phyloP scores from a whole-genome alignment of 1,140 invertebrate species.

The Lucilia cuprina region DNA sequence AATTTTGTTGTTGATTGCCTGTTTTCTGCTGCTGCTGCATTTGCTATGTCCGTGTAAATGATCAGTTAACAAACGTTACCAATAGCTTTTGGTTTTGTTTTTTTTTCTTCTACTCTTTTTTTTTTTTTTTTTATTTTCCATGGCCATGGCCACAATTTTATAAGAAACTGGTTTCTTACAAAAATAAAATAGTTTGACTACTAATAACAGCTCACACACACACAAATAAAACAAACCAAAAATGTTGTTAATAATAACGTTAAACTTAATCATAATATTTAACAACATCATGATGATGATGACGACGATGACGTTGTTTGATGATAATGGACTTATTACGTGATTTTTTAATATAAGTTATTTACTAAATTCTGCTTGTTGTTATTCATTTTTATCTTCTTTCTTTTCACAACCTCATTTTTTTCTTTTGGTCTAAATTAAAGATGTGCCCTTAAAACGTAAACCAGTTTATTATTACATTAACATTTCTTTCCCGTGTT shows the following conservation, averaged over 20 bases:
- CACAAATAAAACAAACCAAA: neutral
- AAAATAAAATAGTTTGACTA: constrained; percentile 3
- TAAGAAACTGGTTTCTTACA: neutral
- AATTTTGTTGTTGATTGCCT: neutral
- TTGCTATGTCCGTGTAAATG: constrained; percentile 30
- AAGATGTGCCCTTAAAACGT: constrained; percentile 25
- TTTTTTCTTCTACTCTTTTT: neutral
- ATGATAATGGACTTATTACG: constrained; percentile 28
- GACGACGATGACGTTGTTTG: neutral
- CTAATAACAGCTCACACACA: neutral
- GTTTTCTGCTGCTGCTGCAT: neutral
- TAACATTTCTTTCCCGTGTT: neutral
- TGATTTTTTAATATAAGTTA: constrained; percentile 24
- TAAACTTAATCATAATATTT: neutral
- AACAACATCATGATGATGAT: neutral
- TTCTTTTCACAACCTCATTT: constrained; percentile 16
- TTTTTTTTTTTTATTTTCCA: neutral
- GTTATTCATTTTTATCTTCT: neutral
- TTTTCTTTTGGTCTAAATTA: neutral
- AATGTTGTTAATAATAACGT: neutral
- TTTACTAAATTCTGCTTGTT: neutral
- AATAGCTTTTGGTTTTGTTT: constrained; percentile 1
- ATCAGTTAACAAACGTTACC: constrained; percentile 18
- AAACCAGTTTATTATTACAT: constrained; percentile 25
- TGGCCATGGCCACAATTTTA: constrained; percentile 33